These are phyloP conservation scores for Lipotes vexillifer DNA, from an alignment of 2,113 vertebrate genomes.

Conservation along the genomic window DNA sequence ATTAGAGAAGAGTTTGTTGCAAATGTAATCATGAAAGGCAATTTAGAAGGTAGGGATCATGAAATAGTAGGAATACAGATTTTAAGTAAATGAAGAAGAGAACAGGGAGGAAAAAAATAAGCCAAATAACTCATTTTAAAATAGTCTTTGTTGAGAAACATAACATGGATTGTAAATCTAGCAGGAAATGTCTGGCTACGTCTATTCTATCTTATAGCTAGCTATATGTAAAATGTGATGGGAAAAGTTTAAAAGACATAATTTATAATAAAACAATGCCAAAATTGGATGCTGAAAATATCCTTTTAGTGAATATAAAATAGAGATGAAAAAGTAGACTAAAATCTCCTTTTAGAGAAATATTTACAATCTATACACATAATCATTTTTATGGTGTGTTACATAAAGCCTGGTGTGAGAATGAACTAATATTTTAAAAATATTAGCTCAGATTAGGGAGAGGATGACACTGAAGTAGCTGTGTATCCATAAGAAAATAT, in stretches of 20 bases:
- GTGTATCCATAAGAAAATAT: not conserved
- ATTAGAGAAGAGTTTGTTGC: not conserved
- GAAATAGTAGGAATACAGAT: not conserved
- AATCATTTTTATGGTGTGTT: not conserved
- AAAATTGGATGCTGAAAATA: not conserved
- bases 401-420: not conserved
- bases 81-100: not conserved
- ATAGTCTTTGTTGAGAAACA: not conserved
- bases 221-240: not conserved
- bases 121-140: not conserved
- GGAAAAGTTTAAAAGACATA: not conserved
- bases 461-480: not conserved
- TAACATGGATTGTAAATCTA: not conserved
- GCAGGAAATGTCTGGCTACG: not conserved
- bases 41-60: not conserved
- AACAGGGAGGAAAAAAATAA: not conserved
- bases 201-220: not conserved
- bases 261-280: not conserved
- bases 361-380: not conserved
- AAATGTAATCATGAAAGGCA: not conserved
- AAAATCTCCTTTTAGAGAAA: not conserved
- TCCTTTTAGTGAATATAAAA: not conserved
- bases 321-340: not conserved
- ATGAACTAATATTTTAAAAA: not conserved
- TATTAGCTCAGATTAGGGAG: not conserved